Evolutionary conservation across 2,797 vertebrate species (phyloP).

Genomic region (Coccyzus lansbergi): DNA sequence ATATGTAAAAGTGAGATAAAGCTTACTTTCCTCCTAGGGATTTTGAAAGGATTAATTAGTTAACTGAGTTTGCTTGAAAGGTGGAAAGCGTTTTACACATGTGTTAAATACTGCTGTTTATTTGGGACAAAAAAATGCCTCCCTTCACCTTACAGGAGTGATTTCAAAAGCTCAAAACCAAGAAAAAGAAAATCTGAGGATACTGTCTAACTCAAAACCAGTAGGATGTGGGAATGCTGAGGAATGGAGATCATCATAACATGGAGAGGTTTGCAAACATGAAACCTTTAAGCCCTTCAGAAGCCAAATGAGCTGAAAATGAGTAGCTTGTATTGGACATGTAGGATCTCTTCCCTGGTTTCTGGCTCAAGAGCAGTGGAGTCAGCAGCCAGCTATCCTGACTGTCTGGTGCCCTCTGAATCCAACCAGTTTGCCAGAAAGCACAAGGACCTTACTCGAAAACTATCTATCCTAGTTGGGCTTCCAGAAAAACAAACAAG

Average conservation of each 20-base stretch:
- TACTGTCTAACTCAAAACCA: neutral
- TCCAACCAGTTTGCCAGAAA: neutral
- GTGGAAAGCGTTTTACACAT: conserved; percentile 37
- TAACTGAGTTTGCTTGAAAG: conserved; percentile 7
- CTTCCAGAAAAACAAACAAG: neutral
- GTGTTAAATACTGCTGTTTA: neutral
- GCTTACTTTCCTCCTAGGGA: conserved; percentile 19
- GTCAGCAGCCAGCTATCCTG: neutral
- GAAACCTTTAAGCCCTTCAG: neutral
- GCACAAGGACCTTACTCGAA: neutral
- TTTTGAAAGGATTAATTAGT: conserved; percentile 54
- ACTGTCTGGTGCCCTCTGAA: neutral
- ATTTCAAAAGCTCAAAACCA: neutral
- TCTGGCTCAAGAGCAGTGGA: neutral
- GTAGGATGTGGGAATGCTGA: neutral
- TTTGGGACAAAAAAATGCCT: neutral
- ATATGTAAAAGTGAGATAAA: conserved; percentile 32
- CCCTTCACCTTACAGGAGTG: neutral
- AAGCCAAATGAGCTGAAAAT: neutral
- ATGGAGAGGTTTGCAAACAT: neutral
- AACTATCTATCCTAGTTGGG: neutral
- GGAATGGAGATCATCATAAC: neutral
- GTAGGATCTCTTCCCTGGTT: neutral
- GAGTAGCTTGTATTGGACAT: neutral
- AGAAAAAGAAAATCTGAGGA: neutral